Evolutionary conservation across 2,113 vertebrate genomes (phyloP), one percentile per base, ranked within the genome.

Genomic region (Vombatus ursinus): DNA sequence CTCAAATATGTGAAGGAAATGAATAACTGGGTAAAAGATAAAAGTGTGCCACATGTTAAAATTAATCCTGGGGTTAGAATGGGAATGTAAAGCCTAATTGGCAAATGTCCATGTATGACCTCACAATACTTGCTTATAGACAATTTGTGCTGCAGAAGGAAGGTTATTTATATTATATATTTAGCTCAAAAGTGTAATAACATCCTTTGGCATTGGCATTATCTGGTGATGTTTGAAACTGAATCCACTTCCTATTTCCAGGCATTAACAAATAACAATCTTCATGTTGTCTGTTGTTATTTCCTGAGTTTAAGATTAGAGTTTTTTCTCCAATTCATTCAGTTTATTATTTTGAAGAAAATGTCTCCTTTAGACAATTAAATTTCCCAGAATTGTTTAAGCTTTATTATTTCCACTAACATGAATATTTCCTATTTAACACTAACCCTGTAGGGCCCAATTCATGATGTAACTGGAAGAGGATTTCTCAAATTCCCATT

Each of bases 331-430:
- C 91, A 97, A 97, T 97, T 98, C 44, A 57, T 96, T 92, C 22
- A 68, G 89, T 97, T 98, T 96, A 97, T 92, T 98, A 96, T 97
- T 97, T 49, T 96, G 52, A 98, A 97, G 93, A 92, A 97, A 97
- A 95, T 91, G 96, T 96, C 96, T 98, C 93, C 97, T 98, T 98
- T 96, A 89, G 97, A 98, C 97, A 97, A 51, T 37, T 9, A 97
- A 61, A 57, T 97, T 98, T 98, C 98, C 98, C 98, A 97, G 98
- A 96, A 98, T 98, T 98, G 97, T 98, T 97, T 97, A 68, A 0
- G 0, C 89, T 54, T 94, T 54, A 94, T 95, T 97, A 96, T 97
- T 97, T 95, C 97, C 95, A 94, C 95, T 0, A 24, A 37, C 93
- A n/a, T 97, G 96, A 97, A 92, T 92, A 93, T 95, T 98, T 98